These are phyloP conservation scores for Digitonthophagus gazella DNA, from an alignment of 2,888 invertebrate genomes.

Conservation along the genomic window DNA sequence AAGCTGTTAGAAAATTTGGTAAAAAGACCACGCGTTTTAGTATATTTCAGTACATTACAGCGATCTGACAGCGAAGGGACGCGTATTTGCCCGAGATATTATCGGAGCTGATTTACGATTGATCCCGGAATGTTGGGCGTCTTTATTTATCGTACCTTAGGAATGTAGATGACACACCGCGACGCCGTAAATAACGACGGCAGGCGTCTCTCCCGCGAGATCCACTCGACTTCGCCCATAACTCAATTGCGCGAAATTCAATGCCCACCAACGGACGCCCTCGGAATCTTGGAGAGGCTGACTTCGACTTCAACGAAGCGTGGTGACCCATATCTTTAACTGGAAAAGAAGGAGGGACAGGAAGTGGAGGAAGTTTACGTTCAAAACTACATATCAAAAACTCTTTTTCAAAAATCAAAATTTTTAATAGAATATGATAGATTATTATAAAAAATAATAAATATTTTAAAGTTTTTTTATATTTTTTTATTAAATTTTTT, in stretches of 20 bases:
- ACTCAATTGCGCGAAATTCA: not conserved
- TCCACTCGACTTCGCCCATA: not conserved
- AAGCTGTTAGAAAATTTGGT: too few species aligned
- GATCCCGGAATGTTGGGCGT: not conserved
- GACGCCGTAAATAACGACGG: not conserved
- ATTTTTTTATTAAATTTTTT: too few species aligned
- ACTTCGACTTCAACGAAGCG: not conserved
- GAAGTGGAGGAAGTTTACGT: not conserved
- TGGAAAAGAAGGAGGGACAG: not conserved
- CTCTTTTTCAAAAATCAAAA: too few species aligned
- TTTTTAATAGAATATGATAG: too few species aligned
- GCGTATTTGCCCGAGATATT: not conserved
- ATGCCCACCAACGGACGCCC: not conserved
- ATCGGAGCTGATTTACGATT: not conserved
- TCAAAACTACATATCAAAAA: not conserved
- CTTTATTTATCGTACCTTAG: not conserved
- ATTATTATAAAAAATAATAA: too few species aligned
- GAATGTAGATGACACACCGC: not conserved
- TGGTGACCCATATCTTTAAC: not conserved
- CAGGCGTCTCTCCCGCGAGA: not conserved
- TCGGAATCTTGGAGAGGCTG: not conserved
- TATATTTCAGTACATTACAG: too few species aligned
- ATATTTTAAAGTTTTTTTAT: not conserved
- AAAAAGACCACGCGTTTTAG: too few species aligned
- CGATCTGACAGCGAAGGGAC: too few species aligned